Evolutionary conservation across 2,113 vertebrate species (phyloP).

Genomic region (Gadus macrocephalus): DNA sequence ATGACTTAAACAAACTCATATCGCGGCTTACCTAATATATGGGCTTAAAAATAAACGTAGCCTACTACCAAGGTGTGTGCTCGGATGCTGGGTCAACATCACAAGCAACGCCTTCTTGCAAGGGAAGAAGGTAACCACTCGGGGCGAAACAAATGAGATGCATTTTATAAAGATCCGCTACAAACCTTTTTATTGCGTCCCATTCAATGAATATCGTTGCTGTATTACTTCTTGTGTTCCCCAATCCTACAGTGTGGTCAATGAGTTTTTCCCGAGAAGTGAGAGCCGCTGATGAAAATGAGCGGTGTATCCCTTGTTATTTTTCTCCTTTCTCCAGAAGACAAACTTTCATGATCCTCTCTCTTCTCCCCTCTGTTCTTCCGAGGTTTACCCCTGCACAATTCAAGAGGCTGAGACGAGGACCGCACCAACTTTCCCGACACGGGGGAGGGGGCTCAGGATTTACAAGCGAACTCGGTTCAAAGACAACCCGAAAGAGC

Average conservation of each 20-base stretch:
- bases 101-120: no score
- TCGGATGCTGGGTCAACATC: no score
- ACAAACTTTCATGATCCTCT: background rate
- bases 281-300: background rate
- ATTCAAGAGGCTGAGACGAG: constrained; percentile 25
- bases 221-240: background rate
- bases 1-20: no score
- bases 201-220: constrained; percentile 43
- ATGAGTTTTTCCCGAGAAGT: background rate
- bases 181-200: constrained; percentile 52
- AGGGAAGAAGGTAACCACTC: no score
- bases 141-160: no score
- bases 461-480: background rate
- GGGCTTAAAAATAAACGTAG: no score
- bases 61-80: no score
- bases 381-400: constrained; percentile 47
- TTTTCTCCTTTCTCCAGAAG: background rate
- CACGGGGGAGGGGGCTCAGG: background rate
- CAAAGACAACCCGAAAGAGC: background rate
- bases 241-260: background rate
- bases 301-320: background rate
- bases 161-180: constrained; percentile 14
- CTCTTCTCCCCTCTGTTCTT: constrained; percentile 17
- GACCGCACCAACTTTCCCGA: constrained; percentile 49
- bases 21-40: no score